Percentiles rank a stretch among this genome's conserved stretches.
Evolutionary conservation across 2,888 invertebrate species (phyloP).

Genomic region (Ectropis crepuscularia): DNA sequence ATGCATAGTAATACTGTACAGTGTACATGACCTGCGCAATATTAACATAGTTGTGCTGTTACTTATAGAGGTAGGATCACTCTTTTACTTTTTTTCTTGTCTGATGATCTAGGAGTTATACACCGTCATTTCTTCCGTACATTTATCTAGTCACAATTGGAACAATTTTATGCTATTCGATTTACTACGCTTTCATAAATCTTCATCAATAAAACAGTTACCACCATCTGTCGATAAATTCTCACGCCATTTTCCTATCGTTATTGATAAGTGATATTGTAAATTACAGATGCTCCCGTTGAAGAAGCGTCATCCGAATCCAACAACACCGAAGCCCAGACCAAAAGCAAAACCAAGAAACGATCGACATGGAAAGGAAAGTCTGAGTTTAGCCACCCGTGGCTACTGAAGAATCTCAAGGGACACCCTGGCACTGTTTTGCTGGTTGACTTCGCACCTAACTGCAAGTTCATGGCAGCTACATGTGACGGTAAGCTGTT

Average conservation of each 20-base stretch:
- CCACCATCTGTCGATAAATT: no score
- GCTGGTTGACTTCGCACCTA: slow-evolving; percentile 92
- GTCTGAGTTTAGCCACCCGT: slow-evolving; percentile 88
- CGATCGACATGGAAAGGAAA: slow-evolving; percentile 78
- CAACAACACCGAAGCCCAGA: slow-evolving; percentile 57
- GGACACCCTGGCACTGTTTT: slow-evolving; percentile 91
- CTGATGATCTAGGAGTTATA: neutral
- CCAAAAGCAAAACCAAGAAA: slow-evolving; percentile 81
- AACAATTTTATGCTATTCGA: no score
- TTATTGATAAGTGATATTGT: neutral
- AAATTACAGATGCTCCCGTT: slow-evolving; percentile 60
- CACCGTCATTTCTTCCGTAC: no score
- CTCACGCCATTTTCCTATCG: no score
- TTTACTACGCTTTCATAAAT: no score
- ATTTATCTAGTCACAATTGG: no score
- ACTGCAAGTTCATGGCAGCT: slow-evolving; percentile 93
- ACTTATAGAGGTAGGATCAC: no score
- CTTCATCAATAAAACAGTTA: no score
- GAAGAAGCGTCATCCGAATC: slow-evolving; percentile 66
- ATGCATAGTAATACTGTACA: slow-evolving; percentile 9
- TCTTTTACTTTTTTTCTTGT: neutral
- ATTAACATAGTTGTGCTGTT: neutral
- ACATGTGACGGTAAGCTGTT: slow-evolving; percentile 91
- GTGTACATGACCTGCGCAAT: slow-evolving; percentile 19
- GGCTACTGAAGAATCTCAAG: slow-evolving; percentile 92